Percentiles rank a stretch among this genome's conserved stretches.
phyloP scores from a whole-genome alignment of 2,797 vertebrate genomes.

The Novumbra hubbsi region DNA sequence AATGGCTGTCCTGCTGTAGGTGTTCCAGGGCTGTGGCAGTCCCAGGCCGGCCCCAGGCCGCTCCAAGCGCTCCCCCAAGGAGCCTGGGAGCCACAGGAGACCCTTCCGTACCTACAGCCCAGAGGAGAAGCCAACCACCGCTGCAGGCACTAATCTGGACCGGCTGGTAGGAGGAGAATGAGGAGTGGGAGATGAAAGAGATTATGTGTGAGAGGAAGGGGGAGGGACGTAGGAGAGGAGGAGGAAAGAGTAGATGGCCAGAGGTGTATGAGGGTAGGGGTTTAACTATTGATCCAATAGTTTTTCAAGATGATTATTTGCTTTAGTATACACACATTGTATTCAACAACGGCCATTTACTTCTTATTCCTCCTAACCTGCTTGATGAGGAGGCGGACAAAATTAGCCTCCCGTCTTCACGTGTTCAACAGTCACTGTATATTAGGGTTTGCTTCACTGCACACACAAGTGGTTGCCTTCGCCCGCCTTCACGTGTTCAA shows the following conservation, averaged over 20 bases:
- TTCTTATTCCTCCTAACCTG: neutral
- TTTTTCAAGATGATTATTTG: neutral
- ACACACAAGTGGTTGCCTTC: too few relatives aligned
- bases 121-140: constrained; percentile 82
- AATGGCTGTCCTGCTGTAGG: constrained; percentile 55
- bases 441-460: too few relatives aligned
- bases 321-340: neutral
- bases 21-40: constrained; percentile 85
- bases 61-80: constrained; percentile 71
- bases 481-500: too few relatives aligned
- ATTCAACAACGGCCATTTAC: neutral
- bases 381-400: neutral
- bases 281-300: neutral
- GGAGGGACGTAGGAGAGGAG: neutral
- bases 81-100: constrained; percentile 67
- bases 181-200: too few relatives aligned
- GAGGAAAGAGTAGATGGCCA: too few relatives aligned
- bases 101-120: constrained; percentile 75
- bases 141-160: constrained; percentile 84
- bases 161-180: constrained; percentile 72
- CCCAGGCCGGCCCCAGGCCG: constrained; percentile 72
- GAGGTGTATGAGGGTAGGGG: too few relatives aligned
- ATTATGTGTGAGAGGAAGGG: neutral
- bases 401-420: neutral
- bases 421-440: too few relatives aligned